These are phyloP conservation scores for Alsophila aescularia DNA, from an alignment of 2,888 invertebrate genomes.

Conservation along the genomic window DNA sequence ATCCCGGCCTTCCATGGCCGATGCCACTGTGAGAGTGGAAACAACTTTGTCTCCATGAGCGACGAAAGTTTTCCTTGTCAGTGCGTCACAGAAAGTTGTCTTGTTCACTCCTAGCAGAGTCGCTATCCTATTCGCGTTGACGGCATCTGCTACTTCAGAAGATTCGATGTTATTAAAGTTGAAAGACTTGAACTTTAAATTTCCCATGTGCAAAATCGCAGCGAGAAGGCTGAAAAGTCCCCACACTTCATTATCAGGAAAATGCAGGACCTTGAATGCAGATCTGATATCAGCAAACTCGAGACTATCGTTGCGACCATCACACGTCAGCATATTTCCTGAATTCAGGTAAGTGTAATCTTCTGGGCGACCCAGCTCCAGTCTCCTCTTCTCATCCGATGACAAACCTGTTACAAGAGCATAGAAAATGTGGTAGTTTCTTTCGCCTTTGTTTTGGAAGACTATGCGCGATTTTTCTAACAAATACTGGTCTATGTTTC, in stretches of 20 bases:
- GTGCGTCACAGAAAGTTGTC: constrained; percentile 88
- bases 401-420: constrained; percentile 93
- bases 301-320: constrained; percentile 92
- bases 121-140: constrained; percentile 88
- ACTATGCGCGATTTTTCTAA: constrained; percentile 97
- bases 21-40: constrained; percentile 89
- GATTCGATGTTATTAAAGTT: constrained; percentile 93
- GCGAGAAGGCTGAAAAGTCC: constrained; percentile 93
- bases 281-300: constrained; percentile 95
- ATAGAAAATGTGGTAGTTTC: constrained; percentile 98
- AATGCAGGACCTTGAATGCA: constrained; percentile 97
- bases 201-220: constrained; percentile 95
- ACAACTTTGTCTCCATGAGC: constrained; percentile 92
- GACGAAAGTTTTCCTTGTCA: constrained; percentile 94
- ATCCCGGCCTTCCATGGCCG: constrained; percentile 93
- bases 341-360: constrained; percentile 93
- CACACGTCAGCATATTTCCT: constrained; percentile 90
- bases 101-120: constrained; percentile 89
- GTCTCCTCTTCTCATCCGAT: constrained; percentile 90
- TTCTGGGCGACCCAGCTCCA: constrained; percentile 89
- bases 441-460: constrained; percentile 93
- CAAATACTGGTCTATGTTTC: constrained; percentile 97
- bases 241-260: constrained; percentile 92
- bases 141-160: constrained; percentile 90
- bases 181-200: constrained; percentile 91